Percentiles rank a stretch among this genome's conserved stretches.
Conservation (phyloP, 2,888 invertebrate species). For the Phoenoteleia sp. region DNA sequence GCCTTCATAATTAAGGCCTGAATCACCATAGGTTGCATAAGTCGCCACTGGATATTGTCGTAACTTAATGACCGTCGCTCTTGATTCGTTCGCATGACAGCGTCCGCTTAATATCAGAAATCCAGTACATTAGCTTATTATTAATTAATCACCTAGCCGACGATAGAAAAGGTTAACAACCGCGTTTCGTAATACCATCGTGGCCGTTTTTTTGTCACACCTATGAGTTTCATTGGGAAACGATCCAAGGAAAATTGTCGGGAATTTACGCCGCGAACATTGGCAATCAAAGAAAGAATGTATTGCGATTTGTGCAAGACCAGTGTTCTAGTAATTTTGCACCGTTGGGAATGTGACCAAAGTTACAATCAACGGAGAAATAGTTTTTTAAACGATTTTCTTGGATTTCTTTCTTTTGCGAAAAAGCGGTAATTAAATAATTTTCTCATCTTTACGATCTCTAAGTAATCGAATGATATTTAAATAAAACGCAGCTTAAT, state of each 20-base stretch:
- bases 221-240: constrained; percentile 1
- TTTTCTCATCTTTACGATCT: too few species aligned
- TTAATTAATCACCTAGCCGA: constrained; percentile 20
- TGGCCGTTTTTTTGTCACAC: not conserved
- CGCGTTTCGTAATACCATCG: constrained; percentile 19
- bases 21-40: constrained; percentile 60
- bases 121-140: not conserved
- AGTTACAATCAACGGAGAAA: too few species aligned
- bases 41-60: constrained; percentile 61
- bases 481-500: too few species aligned
- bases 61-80: constrained; percentile 56
- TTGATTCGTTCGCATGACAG: constrained; percentile 56
- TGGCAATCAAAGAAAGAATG: not conserved
- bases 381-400: too few species aligned
- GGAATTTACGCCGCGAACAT: too few species aligned
- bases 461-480: too few species aligned
- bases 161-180: constrained; percentile 21
- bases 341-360: too few species aligned
- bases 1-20: constrained; percentile 46
- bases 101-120: constrained; percentile 16
- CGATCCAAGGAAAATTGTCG: too few species aligned
- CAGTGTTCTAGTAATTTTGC: too few species aligned
- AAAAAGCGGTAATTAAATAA: too few species aligned
- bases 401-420: not conserved
- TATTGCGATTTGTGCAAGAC: not conserved